Evolutionary conservation across 2,797 vertebrate species (phyloP), one percentile per base, ranked within the genome.

Genomic region (Acipenser ruthenus): DNA sequence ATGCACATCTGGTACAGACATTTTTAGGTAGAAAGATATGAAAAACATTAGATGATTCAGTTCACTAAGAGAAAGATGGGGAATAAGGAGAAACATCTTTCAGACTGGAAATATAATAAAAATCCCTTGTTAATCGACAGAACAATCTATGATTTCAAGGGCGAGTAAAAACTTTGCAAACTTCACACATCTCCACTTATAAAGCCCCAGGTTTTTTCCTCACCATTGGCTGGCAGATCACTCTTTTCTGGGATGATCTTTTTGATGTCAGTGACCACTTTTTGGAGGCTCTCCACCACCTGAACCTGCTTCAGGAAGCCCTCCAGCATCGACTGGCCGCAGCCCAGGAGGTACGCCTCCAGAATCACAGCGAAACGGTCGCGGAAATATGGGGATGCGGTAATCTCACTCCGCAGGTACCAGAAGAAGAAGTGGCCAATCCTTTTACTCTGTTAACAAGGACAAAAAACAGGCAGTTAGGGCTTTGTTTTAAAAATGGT

Each of bases 381-480:
- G 4, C 82, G 82, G 70, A 90, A 91, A 71, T 83, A 88, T 0
- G 70, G 84, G 50, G 87, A 87, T 0, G 83, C 83, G 1, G 79
- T 79, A 50, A 91, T 86, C 72, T 92, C 90, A 8, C 89, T 88
- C 65, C 87, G 84, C n/a, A 90, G 67, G 15, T 88, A 92, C 90
- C 89, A 92, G 79, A 91, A 92, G 77, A 92, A 89, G 80, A 86
- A 92, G 72, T 92, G 89, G 23, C 90, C 90, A 0, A 92, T 82
- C 69, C 84, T 80, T 76, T 88, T 91, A 80, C 90, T 91, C 90
- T 91, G 80, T 18, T 10, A 68, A 70, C 15, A 68, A 67, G 50
- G 8, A 68, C 50, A 59, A 67, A 23, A 68, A 52, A 37, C 1
- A 37, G 23, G 2, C 23, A 37, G 23, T 37, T 37, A 37, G 23